Evolutionary conservation across 2,888 invertebrate genomes (phyloP).

Genomic region (Uropetala carovei): DNA sequence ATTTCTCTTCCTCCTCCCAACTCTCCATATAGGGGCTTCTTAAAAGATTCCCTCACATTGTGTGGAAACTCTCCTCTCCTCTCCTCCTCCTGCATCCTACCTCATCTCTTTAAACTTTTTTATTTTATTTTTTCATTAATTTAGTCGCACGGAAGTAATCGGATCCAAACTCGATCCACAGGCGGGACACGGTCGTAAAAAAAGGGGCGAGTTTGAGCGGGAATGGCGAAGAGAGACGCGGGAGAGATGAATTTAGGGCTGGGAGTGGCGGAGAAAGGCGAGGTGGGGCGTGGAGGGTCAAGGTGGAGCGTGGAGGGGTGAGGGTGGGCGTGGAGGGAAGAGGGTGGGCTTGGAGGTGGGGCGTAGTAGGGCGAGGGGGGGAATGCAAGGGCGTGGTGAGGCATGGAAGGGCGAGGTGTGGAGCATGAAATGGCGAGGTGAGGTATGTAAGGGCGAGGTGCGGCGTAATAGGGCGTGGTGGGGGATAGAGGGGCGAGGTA

Average conservation of each 20-base stretch:
- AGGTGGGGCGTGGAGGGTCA: background rate
- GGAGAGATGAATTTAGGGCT: too few species aligned
- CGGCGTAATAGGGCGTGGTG: background rate
- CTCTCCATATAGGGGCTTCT: too few species aligned
- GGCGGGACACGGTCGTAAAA: slow-evolving; percentile 34
- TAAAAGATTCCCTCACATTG: background rate
- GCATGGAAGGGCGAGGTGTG: background rate
- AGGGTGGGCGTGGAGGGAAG: background rate
- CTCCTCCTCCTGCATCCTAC: background rate
- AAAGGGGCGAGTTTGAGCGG: too few species aligned
- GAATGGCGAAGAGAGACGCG: background rate
- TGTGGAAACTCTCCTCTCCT: background rate
- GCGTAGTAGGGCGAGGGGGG: background rate
- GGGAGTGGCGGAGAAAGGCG: background rate
- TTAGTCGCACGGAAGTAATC: slow-evolving; percentile 47
- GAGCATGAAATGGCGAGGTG: background rate
- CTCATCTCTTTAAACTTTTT: background rate
- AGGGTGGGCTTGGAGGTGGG: background rate
- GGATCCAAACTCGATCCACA: slow-evolving; percentile 23
- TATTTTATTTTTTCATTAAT: slow-evolving; percentile 44
- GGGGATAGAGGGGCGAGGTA: background rate
- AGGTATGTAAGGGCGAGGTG: too few species aligned
- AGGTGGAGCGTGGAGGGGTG: background rate
- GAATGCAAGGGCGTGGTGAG: background rate
- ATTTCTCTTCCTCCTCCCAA: background rate